These are phyloP conservation scores for Aleiodes leptofemur DNA, from an alignment of 2,888 invertebrate genomes.

Conservation along the genomic window DNA sequence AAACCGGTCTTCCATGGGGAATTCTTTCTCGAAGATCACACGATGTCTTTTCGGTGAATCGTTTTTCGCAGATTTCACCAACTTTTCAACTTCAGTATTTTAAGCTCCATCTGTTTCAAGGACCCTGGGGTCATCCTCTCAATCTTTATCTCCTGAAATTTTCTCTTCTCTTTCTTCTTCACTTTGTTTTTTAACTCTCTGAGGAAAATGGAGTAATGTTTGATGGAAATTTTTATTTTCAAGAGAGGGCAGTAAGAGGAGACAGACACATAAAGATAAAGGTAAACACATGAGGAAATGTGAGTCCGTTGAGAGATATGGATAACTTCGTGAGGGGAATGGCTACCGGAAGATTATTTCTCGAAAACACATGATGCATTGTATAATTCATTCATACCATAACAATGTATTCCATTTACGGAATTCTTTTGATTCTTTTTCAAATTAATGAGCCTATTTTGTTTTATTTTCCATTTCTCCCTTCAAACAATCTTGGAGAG, in stretches of 20 bases:
- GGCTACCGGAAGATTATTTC: too few species aligned
- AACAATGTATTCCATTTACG: neutral
- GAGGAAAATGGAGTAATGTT: constrained; percentile 20
- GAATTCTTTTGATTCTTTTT: constrained; percentile 15
- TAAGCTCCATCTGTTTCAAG: neutral
- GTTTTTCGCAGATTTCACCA: constrained; percentile 36
- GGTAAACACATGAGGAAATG: too few species aligned
- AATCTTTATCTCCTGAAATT: constrained; percentile 5
- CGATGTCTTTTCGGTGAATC: constrained; percentile 41
- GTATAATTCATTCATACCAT: too few species aligned
- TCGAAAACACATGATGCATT: too few species aligned
- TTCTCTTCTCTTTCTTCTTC: neutral
- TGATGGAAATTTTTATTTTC: neutral
- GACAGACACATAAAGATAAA: too few species aligned
- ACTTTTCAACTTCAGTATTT: neutral
- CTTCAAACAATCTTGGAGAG: constrained; percentile 1
- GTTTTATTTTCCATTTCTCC: neutral
- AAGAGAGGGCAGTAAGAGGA: too few species aligned
- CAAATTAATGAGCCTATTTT: constrained; percentile 11
- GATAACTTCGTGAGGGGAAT: too few species aligned
- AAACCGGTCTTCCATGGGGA: constrained; percentile 40
- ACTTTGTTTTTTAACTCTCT: neutral
- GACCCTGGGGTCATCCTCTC: constrained; percentile 31
- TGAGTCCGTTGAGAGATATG: too few species aligned
- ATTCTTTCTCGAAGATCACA: constrained; percentile 33